Conservation (phyloP, 1,140 invertebrate genomes). For the Drosophila simulans region DNA sequence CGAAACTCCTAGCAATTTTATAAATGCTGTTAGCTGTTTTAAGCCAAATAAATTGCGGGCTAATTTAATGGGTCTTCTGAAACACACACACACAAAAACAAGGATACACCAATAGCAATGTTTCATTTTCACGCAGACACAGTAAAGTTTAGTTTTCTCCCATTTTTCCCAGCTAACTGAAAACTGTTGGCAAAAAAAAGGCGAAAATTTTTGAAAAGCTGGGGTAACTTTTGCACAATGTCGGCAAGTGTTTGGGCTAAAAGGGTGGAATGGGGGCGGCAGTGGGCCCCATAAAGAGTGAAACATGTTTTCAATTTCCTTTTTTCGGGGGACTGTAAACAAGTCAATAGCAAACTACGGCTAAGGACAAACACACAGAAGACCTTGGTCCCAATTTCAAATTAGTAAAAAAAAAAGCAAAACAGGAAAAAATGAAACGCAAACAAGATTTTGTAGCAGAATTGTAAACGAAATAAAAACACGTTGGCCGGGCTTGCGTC, state of each 20-base stretch:
- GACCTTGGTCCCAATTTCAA: constrained; percentile 53
- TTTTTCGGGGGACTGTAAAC: constrained; percentile 43
- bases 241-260: constrained; percentile 53
- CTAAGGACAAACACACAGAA: constrained; percentile 41
- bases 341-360: constrained; percentile 46
- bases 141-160: constrained; percentile 37
- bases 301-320: constrained; percentile 64
- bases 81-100: constrained; percentile 20
- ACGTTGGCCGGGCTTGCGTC: constrained; percentile 25
- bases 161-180: constrained; percentile 31
- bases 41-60: constrained; percentile 36
- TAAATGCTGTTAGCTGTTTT: constrained; percentile 48
- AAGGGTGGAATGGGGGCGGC: neutral
- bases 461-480: constrained; percentile 14
- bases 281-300: constrained; percentile 42
- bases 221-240: constrained; percentile 63
- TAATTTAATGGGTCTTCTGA: constrained; percentile 50
- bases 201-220: constrained; percentile 20
- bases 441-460: constrained; percentile 30
- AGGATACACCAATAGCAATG: constrained; percentile 27
- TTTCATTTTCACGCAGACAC: constrained; percentile 50
- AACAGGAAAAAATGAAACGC: constrained; percentile 4
- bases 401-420: constrained; percentile 36
- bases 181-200: constrained; percentile 26
- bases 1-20: constrained; percentile 32